Evolutionary conservation across 2,113 vertebrate species (phyloP).

Genomic region (Cephalopterus ornatus): DNA sequence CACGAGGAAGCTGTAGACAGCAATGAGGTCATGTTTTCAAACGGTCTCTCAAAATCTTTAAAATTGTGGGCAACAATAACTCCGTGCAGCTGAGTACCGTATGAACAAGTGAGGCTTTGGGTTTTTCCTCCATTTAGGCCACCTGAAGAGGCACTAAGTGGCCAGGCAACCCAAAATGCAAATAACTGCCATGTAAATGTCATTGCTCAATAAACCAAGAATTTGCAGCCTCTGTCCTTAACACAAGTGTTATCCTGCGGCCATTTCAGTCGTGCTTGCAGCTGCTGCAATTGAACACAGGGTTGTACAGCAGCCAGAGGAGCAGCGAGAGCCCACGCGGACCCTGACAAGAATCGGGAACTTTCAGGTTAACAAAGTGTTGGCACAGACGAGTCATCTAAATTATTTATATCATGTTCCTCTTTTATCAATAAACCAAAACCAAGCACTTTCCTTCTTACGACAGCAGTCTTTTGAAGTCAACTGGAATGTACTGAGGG

Average conservation of each 20-base stretch:
- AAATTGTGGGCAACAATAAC: rapidly evolving
- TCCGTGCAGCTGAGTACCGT: rapidly evolving
- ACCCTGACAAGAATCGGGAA: background rate
- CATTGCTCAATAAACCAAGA: background rate
- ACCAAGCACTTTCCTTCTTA: conserved; percentile 53
- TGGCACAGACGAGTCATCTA: background rate
- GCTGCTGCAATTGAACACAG: background rate
- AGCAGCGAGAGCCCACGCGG: background rate
- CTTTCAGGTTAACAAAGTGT: background rate
- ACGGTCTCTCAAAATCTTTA: background rate
- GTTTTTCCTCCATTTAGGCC: background rate
- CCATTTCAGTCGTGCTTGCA: rapidly evolving
- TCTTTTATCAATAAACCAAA: conserved; percentile 33
- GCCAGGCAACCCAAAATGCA: background rate
- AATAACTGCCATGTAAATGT: background rate
- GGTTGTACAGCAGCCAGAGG: background rate
- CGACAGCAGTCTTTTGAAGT: background rate
- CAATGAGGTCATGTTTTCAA: background rate
- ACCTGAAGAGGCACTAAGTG: background rate
- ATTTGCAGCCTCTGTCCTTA: background rate
- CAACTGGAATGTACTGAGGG: background rate
- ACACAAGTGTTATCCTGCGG: rapidly evolving
- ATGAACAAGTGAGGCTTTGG: background rate
- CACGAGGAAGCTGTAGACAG: rapidly evolving
- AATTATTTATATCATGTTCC: conserved; percentile 50